A percentile compares a stretch with the other conserved stretches of the same genome.
phyloP scores from a whole-genome alignment of 2,888 invertebrate genomes.

The Lasius platythorax region DNA sequence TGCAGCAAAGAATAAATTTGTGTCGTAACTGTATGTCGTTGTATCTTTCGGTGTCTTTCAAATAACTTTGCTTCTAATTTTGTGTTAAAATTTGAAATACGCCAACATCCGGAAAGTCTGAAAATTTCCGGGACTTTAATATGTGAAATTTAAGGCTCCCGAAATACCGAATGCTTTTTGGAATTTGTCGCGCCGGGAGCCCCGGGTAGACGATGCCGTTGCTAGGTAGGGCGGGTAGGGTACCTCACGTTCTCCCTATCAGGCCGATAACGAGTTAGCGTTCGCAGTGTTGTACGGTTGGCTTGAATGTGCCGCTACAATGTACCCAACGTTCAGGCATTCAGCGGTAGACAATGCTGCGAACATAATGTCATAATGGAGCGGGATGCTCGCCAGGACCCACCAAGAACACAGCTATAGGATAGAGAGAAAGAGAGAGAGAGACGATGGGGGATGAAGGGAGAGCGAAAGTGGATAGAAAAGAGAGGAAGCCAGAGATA shows the following conservation, averaged over 20 bases:
- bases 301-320: slow-evolving; percentile 84
- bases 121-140: not conserved
- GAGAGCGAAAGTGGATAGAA: slow-evolving; percentile 9
- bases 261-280: slow-evolving; percentile 84
- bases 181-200: slow-evolving; percentile 47
- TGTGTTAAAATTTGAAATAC: not conserved
- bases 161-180: slow-evolving; percentile 29
- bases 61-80: not conserved
- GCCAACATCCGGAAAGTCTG: not conserved
- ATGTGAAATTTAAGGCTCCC: not conserved
- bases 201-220: slow-evolving; percentile 61
- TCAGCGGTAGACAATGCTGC: slow-evolving; percentile 84
- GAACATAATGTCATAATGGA: slow-evolving; percentile 85
- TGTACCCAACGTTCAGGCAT: slow-evolving; percentile 85
- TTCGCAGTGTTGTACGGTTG: slow-evolving; percentile 81
- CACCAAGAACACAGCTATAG: slow-evolving; percentile 72
- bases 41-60: not conserved
- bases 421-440: slow-evolving; percentile 47
- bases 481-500: slow-evolving; percentile 30
- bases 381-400: slow-evolving; percentile 77
- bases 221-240: slow-evolving; percentile 55
- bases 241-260: slow-evolving; percentile 80
- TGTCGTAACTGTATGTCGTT: not conserved
- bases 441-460: not conserved
- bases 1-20: not conserved